Evolutionary conservation across 2,113 vertebrate species (phyloP), one percentile per base, ranked within the genome.

Genomic region (Phoxinus phoxinus): DNA sequence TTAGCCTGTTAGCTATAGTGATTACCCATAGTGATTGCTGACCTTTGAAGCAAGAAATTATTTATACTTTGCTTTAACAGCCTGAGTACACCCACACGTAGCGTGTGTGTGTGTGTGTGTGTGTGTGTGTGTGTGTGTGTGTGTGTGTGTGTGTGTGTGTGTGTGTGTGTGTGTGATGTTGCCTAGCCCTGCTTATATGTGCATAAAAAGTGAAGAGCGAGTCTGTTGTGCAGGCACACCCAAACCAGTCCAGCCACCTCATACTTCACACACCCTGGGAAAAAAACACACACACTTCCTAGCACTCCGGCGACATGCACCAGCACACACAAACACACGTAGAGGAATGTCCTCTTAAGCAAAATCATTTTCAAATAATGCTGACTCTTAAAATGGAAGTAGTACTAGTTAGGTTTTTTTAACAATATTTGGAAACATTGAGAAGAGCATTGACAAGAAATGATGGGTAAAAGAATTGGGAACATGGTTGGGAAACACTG

Each of bases 261-360:
- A 81, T 35, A 77, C n/a, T 81, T 51, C 30, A 87, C 48, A 89
- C 79, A 84, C 67, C 84, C 59, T 76, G 48, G 53, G 27, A 86
- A 80, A 84, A 84, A 67, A 80, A 78, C 61, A 35, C 41, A 63
- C 75, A 69, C 23, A 46, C 80, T 85, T 73, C 7, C 37, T 19
- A 77, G 46, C 53, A 58, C 51, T 53, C 32, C 58, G 53, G 35
- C 19, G 17, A 61, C 72, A 76, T 9, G 53, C 72, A 91, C 35
- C 41, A 88, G 89, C 90, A 91, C 89, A 92, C 90, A 90, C 90
- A 87, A 84, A 41, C 44, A 53, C 30, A 53, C 90, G 88, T 11
- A n/a, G 10, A 72, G 32, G 67, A 72, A 72, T 35, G 80, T 69
- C 61, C 9, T 56, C 41, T 51, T 32, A 12, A 17, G 27, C 15